Base-by-base conservation (phyloP, 2,113 vertebrate species). In the Suncus etruscus region DNA sequence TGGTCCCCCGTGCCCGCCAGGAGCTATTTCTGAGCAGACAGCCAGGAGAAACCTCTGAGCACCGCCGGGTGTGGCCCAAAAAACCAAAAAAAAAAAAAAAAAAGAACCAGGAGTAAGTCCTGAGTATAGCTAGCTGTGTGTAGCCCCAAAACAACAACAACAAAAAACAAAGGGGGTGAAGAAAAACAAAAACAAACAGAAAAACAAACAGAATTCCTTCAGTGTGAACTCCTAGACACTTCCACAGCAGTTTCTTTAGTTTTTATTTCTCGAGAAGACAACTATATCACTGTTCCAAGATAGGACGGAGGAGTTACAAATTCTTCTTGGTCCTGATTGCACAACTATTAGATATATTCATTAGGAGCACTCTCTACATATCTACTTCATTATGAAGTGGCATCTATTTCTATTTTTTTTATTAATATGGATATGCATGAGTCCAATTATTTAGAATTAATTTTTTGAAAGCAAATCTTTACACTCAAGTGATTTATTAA, bases 401-500 rank as follows among this genome's bases (percentile, higher is more conserved):
- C 61, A 89, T 39, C 48, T 81, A 92, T 89, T 92, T 94, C 77
- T 63, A 24, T 94, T 88, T 96, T 91, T 95, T 94, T 94, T 92
- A 87, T 91, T 96, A 95, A 96, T 8, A 89, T 68, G n/a, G 91
- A 96, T 94, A 91, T 90, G 93, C 27, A 86, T 75, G 84, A 95
- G 96, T 89, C 95, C 91, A 93, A 95, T 95, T 87, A 97, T 93
- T 73, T 29, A 92, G 70, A 96, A 92, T 75, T 96, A 94, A 96
- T 95, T 97, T 92, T 97, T 92, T 94, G 86, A 96, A 97, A 96
- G 95, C 72, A 47, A 89, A 96, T 83, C 94, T 96, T 96, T 93
- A 96, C 72, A 95, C 84, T 77, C 0, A 1, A 1, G 70, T 97
- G 96, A 97, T 98, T 97, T 98, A 98, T 96, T 97, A 97, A 97